Evolutionary conservation across 2,113 vertebrate genomes (phyloP).

Genomic region (Heloderma charlesbogerti): DNA sequence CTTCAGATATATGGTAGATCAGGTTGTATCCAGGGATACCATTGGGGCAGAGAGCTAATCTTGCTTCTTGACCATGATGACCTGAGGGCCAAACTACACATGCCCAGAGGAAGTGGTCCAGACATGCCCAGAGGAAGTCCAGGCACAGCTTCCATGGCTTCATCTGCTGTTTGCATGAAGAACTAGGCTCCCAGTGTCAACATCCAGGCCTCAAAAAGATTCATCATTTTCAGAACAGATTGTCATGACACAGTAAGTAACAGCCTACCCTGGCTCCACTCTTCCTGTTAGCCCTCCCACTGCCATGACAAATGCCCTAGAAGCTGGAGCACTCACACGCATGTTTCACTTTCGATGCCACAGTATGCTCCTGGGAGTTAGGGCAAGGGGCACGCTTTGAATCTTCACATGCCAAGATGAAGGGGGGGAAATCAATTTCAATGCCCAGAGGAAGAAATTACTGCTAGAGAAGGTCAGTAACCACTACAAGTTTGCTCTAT

Average conservation of each 20-base stretch:
- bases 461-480: constrained; percentile 65
- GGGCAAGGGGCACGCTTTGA: constrained; percentile 65
- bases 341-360: constrained; percentile 33
- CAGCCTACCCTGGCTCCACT: constrained; percentile 25
- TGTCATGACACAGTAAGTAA: neutral
- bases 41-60: neutral
- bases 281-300: neutral
- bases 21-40: neutral
- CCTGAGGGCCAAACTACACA: neutral
- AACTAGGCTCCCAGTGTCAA: neutral
- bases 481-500: constrained; percentile 46
- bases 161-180: neutral
- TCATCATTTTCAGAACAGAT: constrained; percentile 13
- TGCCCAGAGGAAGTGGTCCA: too few species aligned
- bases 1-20: neutral
- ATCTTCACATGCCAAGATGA: constrained; percentile 63
- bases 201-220: neutral
- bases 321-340: neutral
- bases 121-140: neutral
- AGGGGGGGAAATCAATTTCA: constrained; percentile 73
- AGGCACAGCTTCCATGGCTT: neutral
- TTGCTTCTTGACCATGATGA: neutral
- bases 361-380: constrained; percentile 50
- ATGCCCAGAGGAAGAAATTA: constrained; percentile 75
- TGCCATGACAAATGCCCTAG: constrained; percentile 18